Evolutionary conservation across 92 coral and sea anemone genomes (phyloP), one percentile per base, ranked within the genome.

Genomic region (Zoanthus gigantus): DNA sequence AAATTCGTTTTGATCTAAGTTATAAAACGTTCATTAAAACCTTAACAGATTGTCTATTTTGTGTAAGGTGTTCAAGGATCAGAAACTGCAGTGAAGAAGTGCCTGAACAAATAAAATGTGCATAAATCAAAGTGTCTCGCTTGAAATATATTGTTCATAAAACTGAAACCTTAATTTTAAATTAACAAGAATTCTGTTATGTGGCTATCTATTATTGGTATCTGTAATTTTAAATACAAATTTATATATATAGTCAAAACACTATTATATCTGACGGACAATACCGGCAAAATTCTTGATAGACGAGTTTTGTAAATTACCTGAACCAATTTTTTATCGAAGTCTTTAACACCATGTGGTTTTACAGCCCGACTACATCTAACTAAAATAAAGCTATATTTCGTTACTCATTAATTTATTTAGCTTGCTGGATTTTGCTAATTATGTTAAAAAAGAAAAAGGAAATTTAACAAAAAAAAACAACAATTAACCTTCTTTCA

Each of bases 401-500:
- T 63, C 9, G 31, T 18, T 63, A 17, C 4, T 63, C 30, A 63
- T 17, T 4, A 18, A 0, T 0, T 17, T 63, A 63, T 50, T 63
- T 63, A 0, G 30, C 69, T 5, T n/a, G 69, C 8, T 16, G 28
- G 69, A n/a, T 15, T 5, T 23, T 16, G 29, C 17, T 63, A 57
- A 50, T 53, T 18, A 50, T 16, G 17, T 76, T 52, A 10, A 30
- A 76, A 17, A 76, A 52, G 5, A 30, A 23, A 12, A 2, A 52
- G 17, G 23, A 50, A 4, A 6, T 58, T 23, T 23, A 23, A 81
- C 18, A 5, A 1, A 8, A n/a, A 18, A 79, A 37, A 47, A 61
- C 57, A 18, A 44, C 52, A 7, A 32, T 10, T 23, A 90, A 93
- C 99, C 99, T 97, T 97, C 99, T 87, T 97, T 97, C 11, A 97